Evolutionary conservation across 1,140 invertebrate genomes (phyloP).

Genomic region (Orius insidiosus): DNA sequence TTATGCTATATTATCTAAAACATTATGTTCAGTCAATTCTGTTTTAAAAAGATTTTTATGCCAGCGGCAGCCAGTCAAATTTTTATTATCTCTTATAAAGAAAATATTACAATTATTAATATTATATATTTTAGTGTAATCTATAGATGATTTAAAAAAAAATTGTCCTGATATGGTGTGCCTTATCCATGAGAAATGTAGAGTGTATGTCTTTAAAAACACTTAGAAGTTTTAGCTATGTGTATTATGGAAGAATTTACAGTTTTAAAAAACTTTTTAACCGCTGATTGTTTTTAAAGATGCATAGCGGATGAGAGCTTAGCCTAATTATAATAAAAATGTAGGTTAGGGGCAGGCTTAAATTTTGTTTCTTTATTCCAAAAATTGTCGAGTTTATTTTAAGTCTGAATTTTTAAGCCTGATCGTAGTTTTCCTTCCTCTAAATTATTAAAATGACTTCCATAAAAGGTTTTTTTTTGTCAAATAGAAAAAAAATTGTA

Average conservation of each 20-base stretch:
- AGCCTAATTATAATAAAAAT: conserved; percentile 10
- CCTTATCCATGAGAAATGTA: conserved; percentile 18
- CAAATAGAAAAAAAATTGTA: conserved; percentile 7
- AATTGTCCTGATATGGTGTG: conserved; percentile 19
- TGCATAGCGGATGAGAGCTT: conserved; percentile 14
- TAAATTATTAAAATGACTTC: conserved; percentile 8
- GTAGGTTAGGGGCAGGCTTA: conserved; percentile 5
- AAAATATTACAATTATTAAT: conserved; percentile 16
- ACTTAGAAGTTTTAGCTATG: conserved; percentile 14
- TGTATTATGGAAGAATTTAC: conserved; percentile 5
- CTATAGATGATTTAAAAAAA: conserved; percentile 9
- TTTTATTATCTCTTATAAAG: conserved; percentile 9
- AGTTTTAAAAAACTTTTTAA: conserved; percentile 1
- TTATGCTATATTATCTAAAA: conserved; percentile 10
- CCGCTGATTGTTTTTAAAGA: conserved; percentile 2
- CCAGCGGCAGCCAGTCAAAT: conserved; percentile 10
- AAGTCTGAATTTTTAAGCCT: conserved; percentile 1
- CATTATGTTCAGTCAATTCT: conserved; percentile 16
- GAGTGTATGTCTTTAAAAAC: conserved; percentile 12
- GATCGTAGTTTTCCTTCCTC: no score
- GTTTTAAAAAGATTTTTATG: conserved; percentile 9
- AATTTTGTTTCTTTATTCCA: not conserved
- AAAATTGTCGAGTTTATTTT: conserved; percentile 1
- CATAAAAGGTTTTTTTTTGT: conserved; percentile 7
- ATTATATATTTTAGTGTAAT: conserved; percentile 13